Evolutionary conservation across 2,888 invertebrate species (phyloP).

Genomic region (Odiellus spinosus): DNA sequence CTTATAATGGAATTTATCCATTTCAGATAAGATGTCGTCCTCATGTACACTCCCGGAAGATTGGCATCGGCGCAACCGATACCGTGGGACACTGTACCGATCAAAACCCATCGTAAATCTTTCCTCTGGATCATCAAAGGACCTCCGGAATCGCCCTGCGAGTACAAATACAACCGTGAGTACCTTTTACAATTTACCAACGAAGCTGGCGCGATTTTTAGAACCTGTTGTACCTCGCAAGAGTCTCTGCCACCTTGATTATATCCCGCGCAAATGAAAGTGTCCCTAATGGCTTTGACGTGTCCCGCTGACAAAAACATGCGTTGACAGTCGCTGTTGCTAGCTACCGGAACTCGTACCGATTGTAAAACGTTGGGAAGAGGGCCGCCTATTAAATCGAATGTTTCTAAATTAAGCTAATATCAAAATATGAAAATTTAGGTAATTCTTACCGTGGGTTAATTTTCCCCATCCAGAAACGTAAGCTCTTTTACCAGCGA

Average conservation of each 20-base stretch:
- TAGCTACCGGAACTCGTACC: conserved; percentile 77
- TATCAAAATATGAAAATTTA: too few relatives aligned
- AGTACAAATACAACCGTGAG: not conserved
- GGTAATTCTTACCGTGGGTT: conserved; percentile 41
- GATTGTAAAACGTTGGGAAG: conserved; percentile 78
- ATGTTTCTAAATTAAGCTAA: not conserved
- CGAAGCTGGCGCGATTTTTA: not conserved
- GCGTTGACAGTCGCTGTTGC: conserved; percentile 77
- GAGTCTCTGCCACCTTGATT: conserved; percentile 40
- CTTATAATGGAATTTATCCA: conserved; percentile 48
- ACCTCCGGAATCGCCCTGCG: conserved; percentile 77
- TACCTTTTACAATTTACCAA: not conserved
- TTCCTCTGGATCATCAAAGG: conserved; percentile 66
- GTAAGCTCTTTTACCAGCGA: conserved; percentile 68
- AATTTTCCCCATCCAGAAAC: conserved; percentile 86
- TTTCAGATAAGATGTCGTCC: conserved; percentile 76
- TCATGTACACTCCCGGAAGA: conserved; percentile 83
- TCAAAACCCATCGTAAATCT: conserved; percentile 61
- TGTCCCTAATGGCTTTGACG: conserved; percentile 64
- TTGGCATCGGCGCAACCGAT: conserved; percentile 85
- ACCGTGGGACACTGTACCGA: conserved; percentile 83
- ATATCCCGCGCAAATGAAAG: conserved; percentile 82
- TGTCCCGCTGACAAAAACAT: conserved; percentile 87
- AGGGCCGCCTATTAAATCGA: conserved; percentile 44
- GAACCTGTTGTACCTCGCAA: conserved; percentile 15